A percentile compares a stretch with the other conserved stretches of the same genome.
These are phyloP conservation scores for Trissonchulus sp. DNA, from an alignment of 2,888 invertebrate species.

Conservation along the genomic window DNA sequence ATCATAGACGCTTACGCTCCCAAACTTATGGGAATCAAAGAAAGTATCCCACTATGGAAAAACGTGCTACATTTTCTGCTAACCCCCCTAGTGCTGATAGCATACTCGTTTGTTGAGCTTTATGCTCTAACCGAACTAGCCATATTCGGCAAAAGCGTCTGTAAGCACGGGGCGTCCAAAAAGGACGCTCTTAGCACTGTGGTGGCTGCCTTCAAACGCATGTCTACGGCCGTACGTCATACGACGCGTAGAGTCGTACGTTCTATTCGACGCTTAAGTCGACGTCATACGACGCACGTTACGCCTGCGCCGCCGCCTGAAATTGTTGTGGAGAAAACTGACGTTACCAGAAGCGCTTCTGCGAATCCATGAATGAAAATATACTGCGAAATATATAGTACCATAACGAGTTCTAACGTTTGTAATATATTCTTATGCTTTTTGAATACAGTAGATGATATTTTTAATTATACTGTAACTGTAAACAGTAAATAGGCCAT, in stretches of 20 bases:
- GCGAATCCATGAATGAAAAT: neutral
- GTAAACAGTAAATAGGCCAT: no score
- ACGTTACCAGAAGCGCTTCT: neutral
- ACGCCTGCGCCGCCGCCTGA: neutral
- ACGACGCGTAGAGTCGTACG: neutral
- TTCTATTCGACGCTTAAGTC: neutral
- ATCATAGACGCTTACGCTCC: neutral
- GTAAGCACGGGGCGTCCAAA: slow-evolving; percentile 45
- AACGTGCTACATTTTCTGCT: neutral
- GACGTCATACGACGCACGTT: neutral
- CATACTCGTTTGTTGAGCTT: slow-evolving; percentile 21
- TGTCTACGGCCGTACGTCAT: neutral
- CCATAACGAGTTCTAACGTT: no score
- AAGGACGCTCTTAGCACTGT: slow-evolving; percentile 43
- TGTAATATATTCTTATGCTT: no score
- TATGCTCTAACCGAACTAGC: slow-evolving; percentile 36
- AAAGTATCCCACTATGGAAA: neutral
- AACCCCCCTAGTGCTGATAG: slow-evolving; percentile 24
- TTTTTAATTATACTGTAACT: no score
- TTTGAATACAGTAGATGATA: no score
- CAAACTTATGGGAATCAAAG: neutral
- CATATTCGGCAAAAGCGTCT: slow-evolving; percentile 44
- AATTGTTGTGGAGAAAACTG: neutral
- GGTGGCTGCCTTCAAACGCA: slow-evolving; percentile 8
- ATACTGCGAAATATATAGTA: no score